Conservation (phyloP, 2,113 vertebrate species). For the Patagioenas fasciata region DNA sequence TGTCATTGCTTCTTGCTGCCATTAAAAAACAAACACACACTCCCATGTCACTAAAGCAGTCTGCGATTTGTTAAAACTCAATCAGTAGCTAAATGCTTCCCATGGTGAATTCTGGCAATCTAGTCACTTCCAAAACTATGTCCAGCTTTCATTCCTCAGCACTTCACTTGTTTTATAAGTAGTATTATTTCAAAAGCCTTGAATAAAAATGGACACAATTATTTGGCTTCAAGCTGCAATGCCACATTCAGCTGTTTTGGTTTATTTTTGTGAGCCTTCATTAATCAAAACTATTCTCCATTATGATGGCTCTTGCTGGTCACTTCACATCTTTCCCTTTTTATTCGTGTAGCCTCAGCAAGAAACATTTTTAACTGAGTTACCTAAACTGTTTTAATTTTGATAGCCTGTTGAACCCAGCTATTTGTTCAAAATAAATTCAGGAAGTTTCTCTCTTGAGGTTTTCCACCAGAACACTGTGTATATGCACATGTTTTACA, state of each 20-base stretch:
- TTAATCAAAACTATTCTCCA: background rate
- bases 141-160: background rate
- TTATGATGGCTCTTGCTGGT: background rate
- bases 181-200: background rate
- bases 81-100: background rate
- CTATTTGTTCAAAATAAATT: background rate
- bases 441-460: background rate
- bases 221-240: background rate
- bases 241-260: background rate
- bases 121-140: background rate
- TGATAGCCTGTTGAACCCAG: background rate
- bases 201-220: background rate
- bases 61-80: background rate
- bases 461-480: background rate
- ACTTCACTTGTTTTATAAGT: background rate
- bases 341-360: background rate
- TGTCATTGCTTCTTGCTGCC: no score
- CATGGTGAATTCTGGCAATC: background rate
- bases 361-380: background rate
- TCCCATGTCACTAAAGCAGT: background rate
- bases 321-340: background rate
- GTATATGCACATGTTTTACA: rapidly evolving
- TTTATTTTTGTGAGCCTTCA: background rate
- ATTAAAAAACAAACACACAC: background rate
- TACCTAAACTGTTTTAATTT: background rate